These are phyloP conservation scores for Calephelis virginiensis DNA, from an alignment of 1,140 invertebrate genomes.

Conservation along the genomic window DNA sequence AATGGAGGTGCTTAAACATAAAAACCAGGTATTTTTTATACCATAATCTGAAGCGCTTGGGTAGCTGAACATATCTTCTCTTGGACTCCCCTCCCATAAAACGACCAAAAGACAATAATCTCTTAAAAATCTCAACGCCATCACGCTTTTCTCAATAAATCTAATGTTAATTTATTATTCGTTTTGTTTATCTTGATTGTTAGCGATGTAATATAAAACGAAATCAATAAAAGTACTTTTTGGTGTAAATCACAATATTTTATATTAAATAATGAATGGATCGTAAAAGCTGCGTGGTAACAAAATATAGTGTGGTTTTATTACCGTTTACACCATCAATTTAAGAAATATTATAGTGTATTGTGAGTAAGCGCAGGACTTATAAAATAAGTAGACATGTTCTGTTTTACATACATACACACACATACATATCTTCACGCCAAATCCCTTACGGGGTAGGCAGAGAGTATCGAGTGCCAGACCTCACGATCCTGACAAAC, in stretches of 20 bases:
- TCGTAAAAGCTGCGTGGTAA: slow-evolving; percentile 6
- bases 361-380: background rate
- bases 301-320: slow-evolving; percentile 9
- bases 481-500: no score
- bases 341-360: background rate
- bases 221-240: slow-evolving; percentile 8
- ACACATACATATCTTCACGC: no score
- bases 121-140: background rate
- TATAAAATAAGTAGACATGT: background rate
- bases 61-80: no score
- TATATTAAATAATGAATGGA: background rate
- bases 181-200: background rate
- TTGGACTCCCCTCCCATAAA: no score
- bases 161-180: background rate
- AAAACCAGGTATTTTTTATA: no score
- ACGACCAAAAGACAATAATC: background rate
- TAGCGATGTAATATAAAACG: background rate
- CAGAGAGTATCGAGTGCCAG: no score
- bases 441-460: no score
- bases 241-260: slow-evolving; percentile 7
- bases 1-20: no score
- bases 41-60: no score
- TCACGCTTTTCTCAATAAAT: background rate
- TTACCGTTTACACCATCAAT: slow-evolving; percentile 3
- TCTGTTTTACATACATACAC: no score